These are phyloP conservation scores for Acromyrmex charruanus DNA, from an alignment of 1,140 invertebrate species.

Conservation along the genomic window DNA sequence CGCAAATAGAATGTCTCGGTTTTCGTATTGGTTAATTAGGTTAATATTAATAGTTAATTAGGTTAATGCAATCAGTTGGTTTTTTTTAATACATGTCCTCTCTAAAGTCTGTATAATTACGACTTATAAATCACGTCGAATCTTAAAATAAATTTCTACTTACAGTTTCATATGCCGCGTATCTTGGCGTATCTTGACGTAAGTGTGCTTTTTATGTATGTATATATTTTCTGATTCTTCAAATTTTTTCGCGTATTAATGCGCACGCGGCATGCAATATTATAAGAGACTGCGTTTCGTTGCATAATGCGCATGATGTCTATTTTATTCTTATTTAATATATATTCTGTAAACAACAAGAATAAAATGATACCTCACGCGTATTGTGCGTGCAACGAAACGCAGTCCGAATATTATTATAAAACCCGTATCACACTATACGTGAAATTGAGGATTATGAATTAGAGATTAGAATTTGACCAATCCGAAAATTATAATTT, in stretches of 20 bases:
- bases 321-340: too few relatives aligned
- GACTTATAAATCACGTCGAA: neutral
- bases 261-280: neutral
- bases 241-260: neutral
- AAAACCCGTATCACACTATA: too few relatives aligned
- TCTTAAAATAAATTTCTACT: conserved; percentile 8
- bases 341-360: too few relatives aligned
- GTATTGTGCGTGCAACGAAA: too few relatives aligned
- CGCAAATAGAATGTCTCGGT: neutral
- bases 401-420: too few relatives aligned
- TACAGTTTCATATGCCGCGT: neutral
- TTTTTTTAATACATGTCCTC: too few relatives aligned
- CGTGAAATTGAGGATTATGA: too few relatives aligned
- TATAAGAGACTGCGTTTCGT: neutral
- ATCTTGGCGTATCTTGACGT: neutral
- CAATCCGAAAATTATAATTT: too few relatives aligned
- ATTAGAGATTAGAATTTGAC: too few relatives aligned
- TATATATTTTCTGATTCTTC: neutral
- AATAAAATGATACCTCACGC: too few relatives aligned
- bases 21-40: neutral
- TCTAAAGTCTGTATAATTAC: neutral
- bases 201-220: neutral
- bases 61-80: too few relatives aligned
- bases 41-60: neutral
- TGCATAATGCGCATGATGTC: too few relatives aligned